Conservation (phyloP, 1,140 invertebrate species). For the Tribolium madens region DNA sequence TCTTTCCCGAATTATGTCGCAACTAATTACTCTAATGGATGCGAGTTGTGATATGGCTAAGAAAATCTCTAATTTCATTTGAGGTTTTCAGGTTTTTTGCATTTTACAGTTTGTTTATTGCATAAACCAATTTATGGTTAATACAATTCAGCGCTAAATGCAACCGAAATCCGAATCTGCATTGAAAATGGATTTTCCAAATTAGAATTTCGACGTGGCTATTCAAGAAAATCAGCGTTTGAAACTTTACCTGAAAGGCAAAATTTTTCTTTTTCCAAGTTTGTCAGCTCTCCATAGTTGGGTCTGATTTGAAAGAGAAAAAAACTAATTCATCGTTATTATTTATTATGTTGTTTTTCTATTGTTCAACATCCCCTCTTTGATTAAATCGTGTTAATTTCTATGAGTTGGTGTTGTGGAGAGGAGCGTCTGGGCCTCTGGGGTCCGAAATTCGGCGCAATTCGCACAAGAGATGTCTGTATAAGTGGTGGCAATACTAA, state of each 20-base stretch:
- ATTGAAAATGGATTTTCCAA: background rate
- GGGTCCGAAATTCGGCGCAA: background rate
- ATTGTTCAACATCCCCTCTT: background rate
- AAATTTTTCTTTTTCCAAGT: no score
- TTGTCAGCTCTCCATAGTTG: no score
- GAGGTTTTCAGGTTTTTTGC: no score
- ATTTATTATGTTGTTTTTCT: no score
- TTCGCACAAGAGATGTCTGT: slow-evolving; percentile 18
- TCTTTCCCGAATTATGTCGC: background rate
- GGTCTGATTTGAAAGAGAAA: no score
- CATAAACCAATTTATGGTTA: background rate
- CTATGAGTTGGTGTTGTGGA: background rate
- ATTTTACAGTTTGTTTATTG: background rate
- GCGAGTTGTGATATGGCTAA: background rate
- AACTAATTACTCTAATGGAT: slow-evolving; percentile 33
- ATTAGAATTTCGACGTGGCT: background rate
- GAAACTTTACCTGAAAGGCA: background rate
- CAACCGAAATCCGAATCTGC: background rate
- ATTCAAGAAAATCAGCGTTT: background rate
- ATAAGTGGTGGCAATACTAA: slow-evolving; percentile 23
- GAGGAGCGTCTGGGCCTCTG: background rate
- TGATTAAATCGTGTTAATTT: slow-evolving; percentile 20
- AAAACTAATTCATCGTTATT: no score
- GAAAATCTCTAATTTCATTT: no score
- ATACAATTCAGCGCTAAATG: background rate